Evolutionary conservation across 2,888 invertebrate species (phyloP).

Genomic region (Xylota sylvarum): DNA sequence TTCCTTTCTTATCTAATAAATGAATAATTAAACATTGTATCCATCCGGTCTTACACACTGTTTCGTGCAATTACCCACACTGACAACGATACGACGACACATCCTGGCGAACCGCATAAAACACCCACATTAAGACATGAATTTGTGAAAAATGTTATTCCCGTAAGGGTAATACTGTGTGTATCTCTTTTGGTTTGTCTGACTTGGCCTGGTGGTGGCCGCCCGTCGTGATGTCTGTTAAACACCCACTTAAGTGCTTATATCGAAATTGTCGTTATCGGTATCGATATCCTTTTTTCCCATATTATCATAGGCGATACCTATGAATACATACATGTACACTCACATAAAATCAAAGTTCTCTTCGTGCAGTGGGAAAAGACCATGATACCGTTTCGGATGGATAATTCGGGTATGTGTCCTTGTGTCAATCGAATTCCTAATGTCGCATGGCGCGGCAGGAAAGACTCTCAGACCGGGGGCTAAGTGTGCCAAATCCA

Average conservation of each 20-base stretch:
- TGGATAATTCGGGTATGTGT: constrained; percentile 12
- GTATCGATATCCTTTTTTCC: constrained; percentile 62
- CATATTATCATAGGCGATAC: constrained; percentile 45
- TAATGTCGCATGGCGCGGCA: constrained; percentile 18
- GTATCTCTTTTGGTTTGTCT: constrained; percentile 19
- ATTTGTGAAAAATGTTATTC: constrained; percentile 47
- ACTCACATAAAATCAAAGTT: background rate
- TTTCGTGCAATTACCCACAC: constrained; percentile 10
- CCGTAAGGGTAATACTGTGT: constrained; percentile 25
- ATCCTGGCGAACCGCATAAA: constrained; percentile 52
- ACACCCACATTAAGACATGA: constrained; percentile 72
- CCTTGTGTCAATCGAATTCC: constrained; percentile 52
- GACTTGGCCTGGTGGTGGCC: constrained; percentile 6
- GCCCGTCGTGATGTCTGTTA: constrained; percentile 48
- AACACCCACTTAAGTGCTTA: constrained; percentile 73
- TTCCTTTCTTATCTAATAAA: constrained; percentile 53
- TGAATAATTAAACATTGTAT: constrained; percentile 51
- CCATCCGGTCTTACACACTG: constrained; percentile 4
- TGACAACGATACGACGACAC: constrained; percentile 7
- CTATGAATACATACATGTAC: background rate
- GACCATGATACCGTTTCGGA: constrained; percentile 8
- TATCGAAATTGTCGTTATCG: constrained; percentile 59
- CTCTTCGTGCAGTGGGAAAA: background rate
- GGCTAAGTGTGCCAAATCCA: constrained; percentile 12
- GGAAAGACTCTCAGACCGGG: background rate